A percentile compares a stretch with the other conserved stretches of the same genome.
Evolutionary conservation across 2,113 vertebrate species (phyloP).

Genomic region (Electrona antarctica): DNA sequence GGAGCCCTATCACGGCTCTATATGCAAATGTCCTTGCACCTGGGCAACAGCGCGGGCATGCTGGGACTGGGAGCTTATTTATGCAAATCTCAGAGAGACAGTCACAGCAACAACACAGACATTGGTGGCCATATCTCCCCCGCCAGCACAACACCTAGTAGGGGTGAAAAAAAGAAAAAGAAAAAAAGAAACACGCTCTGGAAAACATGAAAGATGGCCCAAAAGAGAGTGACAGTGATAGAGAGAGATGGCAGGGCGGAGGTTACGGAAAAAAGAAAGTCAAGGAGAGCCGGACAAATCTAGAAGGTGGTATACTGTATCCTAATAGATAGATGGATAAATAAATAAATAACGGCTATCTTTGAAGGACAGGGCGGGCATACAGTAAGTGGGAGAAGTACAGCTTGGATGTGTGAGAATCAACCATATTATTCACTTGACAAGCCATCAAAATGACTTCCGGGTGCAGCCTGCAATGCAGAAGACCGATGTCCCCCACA

Average conservation of each 20-base stretch:
- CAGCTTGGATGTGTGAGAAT: no score
- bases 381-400: background rate
- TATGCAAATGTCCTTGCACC: constrained; percentile 99
- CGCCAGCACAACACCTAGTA: constrained; percentile 84
- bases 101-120: constrained; percentile 83
- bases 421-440: no score
- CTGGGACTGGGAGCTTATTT: constrained; percentile 96
- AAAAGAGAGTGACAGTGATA: constrained; percentile 23
- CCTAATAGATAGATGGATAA: constrained; percentile 45
- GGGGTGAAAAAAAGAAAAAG: constrained; percentile 9
- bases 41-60: constrained; percentile 95
- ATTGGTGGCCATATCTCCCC: constrained; percentile 88
- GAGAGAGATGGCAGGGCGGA: constrained; percentile 7
- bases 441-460: no score
- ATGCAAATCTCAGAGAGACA: constrained; percentile 98
- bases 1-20: constrained; percentile 98
- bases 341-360: background rate
- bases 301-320: constrained; percentile 35
- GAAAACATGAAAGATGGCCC: constrained; percentile 64
- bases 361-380: constrained; percentile 12
- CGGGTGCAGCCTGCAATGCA: no score
- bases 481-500: no score
- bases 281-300: constrained; percentile 32
- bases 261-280: constrained; percentile 29
- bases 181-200: constrained; percentile 17